phyloP scores from a whole-genome alignment of 2,797 vertebrate genomes.

The Tachyglossus aculeatus region DNA sequence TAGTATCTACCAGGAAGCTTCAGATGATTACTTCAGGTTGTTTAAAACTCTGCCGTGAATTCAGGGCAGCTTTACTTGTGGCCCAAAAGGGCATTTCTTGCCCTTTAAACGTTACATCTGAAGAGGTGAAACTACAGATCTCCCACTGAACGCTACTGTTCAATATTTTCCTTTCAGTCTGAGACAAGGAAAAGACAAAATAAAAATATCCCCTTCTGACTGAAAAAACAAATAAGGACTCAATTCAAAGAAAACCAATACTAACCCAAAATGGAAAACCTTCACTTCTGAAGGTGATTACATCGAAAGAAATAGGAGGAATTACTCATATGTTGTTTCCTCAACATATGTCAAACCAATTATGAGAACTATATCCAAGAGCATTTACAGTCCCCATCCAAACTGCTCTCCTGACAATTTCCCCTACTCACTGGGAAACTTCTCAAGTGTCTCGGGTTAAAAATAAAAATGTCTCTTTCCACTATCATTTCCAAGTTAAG shows the following conservation, averaged over 20 bases:
- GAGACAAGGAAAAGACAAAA: too few species aligned
- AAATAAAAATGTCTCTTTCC: constrained; percentile 17
- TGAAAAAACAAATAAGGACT: too few species aligned
- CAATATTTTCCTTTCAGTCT: not conserved
- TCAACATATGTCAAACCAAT: not conserved
- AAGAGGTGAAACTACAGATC: not conserved
- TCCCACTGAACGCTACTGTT: not conserved
- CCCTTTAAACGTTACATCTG: constrained; percentile 24
- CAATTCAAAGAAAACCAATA: too few species aligned
- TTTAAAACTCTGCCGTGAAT: constrained; percentile 10
- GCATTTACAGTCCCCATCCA: constrained; percentile 8
- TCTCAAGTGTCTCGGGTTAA: constrained; percentile 23
- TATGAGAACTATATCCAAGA: too few species aligned
- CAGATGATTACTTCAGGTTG: not conserved
- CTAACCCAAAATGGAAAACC: not conserved
- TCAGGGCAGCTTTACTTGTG: not conserved
- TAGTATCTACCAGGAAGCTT: not conserved
- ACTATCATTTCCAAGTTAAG: constrained; percentile 24
- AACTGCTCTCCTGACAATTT: not conserved
- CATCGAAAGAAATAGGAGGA: not conserved
- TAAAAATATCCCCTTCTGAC: too few species aligned
- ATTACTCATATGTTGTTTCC: not conserved
- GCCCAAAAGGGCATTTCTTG: not conserved
- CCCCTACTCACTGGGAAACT: not conserved
- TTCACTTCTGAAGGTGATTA: not conserved